These are phyloP conservation scores for Ceramica pisi DNA, from an alignment of 2,888 invertebrate genomes.

Conservation along the genomic window DNA sequence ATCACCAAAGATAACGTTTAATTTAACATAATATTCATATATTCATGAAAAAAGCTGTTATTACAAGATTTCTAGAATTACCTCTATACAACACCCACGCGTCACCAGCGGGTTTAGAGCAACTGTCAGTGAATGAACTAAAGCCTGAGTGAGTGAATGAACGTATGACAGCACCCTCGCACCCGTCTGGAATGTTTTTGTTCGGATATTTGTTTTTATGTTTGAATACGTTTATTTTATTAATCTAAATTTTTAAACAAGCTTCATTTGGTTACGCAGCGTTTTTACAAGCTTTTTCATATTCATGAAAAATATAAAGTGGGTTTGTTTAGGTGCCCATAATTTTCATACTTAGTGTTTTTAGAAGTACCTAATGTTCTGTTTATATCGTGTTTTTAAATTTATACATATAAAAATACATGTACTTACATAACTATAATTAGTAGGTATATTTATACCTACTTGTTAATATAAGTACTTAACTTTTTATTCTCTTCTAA, in stretches of 20 bases:
- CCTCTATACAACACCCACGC: slow-evolving; percentile 1
- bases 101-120: not conserved
- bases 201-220: slow-evolving; percentile 8
- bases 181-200: slow-evolving; percentile 12
- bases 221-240: slow-evolving; percentile 15
- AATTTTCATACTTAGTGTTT: too few species aligned
- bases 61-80: not conserved
- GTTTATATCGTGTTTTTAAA: too few species aligned
- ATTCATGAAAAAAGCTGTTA: not conserved
- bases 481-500: too few species aligned
- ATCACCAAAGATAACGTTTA: not conserved
- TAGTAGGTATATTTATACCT: too few species aligned
- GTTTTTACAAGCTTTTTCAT: slow-evolving; percentile 1
- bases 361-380: too few species aligned
- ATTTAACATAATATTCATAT: not conserved
- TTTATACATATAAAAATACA: not conserved
- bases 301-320: too few species aligned
- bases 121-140: slow-evolving; percentile 19
- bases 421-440: not conserved
- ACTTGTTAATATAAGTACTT: too few species aligned
- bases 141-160: slow-evolving; percentile 17
- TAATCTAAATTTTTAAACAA: slow-evolving; percentile 9
- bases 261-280: not conserved
- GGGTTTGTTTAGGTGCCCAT: too few species aligned
- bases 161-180: slow-evolving; percentile 16